Evolutionary conservation across 2,888 invertebrate species (phyloP), one percentile per base, ranked within the genome.

Genomic region (Lepidonotus clava): DNA sequence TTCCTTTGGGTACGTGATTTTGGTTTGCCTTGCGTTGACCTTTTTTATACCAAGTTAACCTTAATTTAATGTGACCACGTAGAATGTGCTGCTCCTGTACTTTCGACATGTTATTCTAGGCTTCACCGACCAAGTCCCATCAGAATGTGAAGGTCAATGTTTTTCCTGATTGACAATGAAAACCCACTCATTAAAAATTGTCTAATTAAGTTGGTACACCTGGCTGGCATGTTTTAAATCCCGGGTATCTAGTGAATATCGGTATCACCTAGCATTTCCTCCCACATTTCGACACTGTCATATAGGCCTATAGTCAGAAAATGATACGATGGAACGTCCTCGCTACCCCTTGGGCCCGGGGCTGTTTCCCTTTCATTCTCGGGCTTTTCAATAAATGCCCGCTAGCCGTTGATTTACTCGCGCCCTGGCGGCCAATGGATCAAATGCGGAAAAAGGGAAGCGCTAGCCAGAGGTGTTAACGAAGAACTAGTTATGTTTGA

Each of bases 1-100:
- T 83, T 56, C 83, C 83, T 32, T 56, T 83, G 38, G 83, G 83
- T 83, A 83, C 51, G 83, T 83, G 46, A n/a, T 61, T 61, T 28
- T n/a, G 28, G 28, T n/a, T 61, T 28, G 28, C 0, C 61, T 28
- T 61, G 24, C 28, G 24, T 32, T 61, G 61, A 61, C 8, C 61
- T 32, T 61, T 61, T 61, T 18, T 4, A 24, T 61, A 32, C 28
- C 21, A 1, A 28, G 28, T 2, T 61, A 2, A 61, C 61, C 61
- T 28, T 61, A 46, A 46, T 5, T 61, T 24, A 61, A 2, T 18
- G 11, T 28, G 24, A 32, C 28, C 24, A 28, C 5, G 61, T 4
- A n/a, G 5, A 32, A 28, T 28, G 28, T 6, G 46, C 46, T 18
- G 8, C 61, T 28, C 28, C 28, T 28, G 24, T 18, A 24, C 21